A percentile compares a stretch with the other conserved stretches of the same genome.
Conservation (phyloP, 92 coral and sea anemone species). For the Umimayanthus chanpuru region DNA sequence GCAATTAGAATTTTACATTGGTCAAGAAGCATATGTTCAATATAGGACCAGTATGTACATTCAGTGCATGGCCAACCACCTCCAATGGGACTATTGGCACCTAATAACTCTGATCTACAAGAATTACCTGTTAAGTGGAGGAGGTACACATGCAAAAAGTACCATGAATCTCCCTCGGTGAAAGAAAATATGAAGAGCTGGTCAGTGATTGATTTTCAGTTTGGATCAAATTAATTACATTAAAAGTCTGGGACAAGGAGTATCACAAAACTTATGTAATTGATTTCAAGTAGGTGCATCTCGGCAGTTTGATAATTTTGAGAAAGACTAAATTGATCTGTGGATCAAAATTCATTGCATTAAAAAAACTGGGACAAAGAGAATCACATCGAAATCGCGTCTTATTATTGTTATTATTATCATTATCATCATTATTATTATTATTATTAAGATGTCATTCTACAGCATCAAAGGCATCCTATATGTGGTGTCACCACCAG, state of each 20-base stretch:
- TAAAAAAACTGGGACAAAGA: too few relatives aligned
- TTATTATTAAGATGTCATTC: too few relatives aligned
- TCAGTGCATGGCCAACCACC: background rate
- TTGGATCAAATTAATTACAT: background rate
- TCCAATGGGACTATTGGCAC: background rate
- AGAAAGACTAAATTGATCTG: background rate
- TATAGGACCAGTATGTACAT: background rate
- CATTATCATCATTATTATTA: too few relatives aligned
- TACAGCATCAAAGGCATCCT: too few relatives aligned
- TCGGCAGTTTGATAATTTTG: background rate
- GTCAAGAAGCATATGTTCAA: background rate
- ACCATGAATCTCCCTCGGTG: background rate
- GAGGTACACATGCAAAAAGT: background rate
- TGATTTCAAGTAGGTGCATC: background rate
- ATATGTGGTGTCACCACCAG: too few relatives aligned
- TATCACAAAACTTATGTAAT: background rate
- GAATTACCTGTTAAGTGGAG: background rate
- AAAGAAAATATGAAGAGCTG: background rate
- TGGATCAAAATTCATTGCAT: background rate
- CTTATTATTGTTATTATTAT: too few relatives aligned
- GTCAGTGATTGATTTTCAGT: background rate
- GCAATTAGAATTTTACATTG: too few relatives aligned
- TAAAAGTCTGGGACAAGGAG: background rate
- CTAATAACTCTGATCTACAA: background rate
- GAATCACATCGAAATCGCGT: too few relatives aligned